These are phyloP conservation scores for Pachyseris speciosa DNA, from an alignment of 64 coral and sea anemone species.

Conservation along the genomic window DNA sequence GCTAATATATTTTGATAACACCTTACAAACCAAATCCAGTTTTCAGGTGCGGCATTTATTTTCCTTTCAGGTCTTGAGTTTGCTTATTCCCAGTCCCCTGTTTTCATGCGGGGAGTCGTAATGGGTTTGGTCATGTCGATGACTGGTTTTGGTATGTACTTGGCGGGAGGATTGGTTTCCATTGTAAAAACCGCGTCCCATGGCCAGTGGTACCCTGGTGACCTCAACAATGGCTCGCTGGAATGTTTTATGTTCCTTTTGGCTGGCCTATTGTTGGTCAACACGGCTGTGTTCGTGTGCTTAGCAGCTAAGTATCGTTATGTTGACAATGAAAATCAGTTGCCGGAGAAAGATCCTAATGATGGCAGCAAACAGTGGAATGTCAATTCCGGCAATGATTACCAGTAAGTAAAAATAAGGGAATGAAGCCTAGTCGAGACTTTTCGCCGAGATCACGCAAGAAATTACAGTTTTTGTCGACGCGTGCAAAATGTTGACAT, in stretches of 20 bases:
- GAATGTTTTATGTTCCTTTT: constrained; percentile 86
- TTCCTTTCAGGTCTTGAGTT: constrained; percentile 78
- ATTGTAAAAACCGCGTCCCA: constrained; percentile 54
- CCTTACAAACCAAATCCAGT: no score
- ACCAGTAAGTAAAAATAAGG: no score
- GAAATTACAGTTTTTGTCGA: no score
- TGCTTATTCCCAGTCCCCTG: constrained; percentile 79
- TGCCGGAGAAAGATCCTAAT: background rate
- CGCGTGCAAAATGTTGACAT: no score
- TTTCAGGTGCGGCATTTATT: no score
- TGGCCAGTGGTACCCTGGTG: constrained; percentile 74
- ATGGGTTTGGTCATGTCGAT: constrained; percentile 67
- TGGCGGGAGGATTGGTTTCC: constrained; percentile 55
- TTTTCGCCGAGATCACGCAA: no score
- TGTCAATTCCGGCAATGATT: no score
- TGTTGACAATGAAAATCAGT: background rate
- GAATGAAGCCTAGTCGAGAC: no score
- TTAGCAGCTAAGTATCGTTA: constrained; percentile 72
- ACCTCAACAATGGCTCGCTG: constrained; percentile 63
- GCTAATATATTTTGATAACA: no score
- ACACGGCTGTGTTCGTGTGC: constrained; percentile 62
- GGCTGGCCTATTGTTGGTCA: constrained; percentile 59
- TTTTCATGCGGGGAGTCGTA: constrained; percentile 62
- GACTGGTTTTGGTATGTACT: constrained; percentile 66
- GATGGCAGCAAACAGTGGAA: background rate